phyloP scores from a whole-genome alignment of 2,888 invertebrate genomes.

The Acronicta aceris region DNA sequence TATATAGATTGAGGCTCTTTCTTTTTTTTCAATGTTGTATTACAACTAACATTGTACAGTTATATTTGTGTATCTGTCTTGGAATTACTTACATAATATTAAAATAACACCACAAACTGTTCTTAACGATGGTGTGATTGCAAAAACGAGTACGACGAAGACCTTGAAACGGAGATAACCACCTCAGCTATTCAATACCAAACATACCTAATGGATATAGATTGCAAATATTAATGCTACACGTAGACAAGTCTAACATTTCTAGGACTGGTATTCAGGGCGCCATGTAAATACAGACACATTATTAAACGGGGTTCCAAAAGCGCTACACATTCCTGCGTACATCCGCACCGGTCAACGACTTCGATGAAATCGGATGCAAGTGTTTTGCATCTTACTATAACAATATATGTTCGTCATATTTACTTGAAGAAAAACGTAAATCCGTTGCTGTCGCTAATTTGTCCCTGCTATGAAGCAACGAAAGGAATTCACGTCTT shows the following conservation, averaged over 20 bases:
- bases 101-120: constrained; percentile 7
- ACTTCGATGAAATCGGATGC: constrained; percentile 54
- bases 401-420: constrained; percentile 37
- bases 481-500: constrained; percentile 9
- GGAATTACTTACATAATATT: not conserved
- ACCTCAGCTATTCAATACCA: constrained; percentile 15
- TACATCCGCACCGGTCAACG: constrained; percentile 47
- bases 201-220: constrained; percentile 10
- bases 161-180: constrained; percentile 17
- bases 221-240: not conserved
- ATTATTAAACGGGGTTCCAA: constrained; percentile 52
- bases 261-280: constrained; percentile 66
- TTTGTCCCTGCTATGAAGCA: constrained; percentile 6
- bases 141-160: constrained; percentile 14
- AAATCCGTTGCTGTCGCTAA: constrained; percentile 11
- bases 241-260: constrained; percentile 43
- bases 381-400: constrained; percentile 48
- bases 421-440: constrained; percentile 30
- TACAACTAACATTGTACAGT: no score
- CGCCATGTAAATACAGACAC: constrained; percentile 61
- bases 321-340: constrained; percentile 50
- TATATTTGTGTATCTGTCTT: no score
- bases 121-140: constrained; percentile 14
- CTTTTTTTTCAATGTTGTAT: no score
- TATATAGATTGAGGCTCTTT: no score